Evolutionary conservation across 1,140 invertebrate species (phyloP).

Genomic region (Holcopasites calliopsidis): DNA sequence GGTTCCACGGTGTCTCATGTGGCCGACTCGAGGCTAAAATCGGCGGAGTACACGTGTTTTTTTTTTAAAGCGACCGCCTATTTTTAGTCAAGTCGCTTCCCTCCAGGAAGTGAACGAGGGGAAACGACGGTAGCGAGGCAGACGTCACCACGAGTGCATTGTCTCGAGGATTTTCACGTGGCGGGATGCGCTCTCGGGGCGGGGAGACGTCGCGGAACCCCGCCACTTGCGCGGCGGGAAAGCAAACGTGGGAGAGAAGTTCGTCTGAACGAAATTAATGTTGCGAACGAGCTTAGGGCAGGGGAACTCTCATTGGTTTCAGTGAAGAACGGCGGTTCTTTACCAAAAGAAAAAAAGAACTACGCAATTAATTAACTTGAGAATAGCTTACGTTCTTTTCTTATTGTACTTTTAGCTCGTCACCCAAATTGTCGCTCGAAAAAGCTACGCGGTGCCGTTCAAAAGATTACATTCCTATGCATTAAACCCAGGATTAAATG

Average conservation of each 20-base stretch:
- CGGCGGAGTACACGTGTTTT: constrained; percentile 52
- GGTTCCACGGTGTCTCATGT: constrained; percentile 18
- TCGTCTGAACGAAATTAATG: background rate
- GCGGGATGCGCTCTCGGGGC: background rate
- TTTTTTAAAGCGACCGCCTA: constrained; percentile 56
- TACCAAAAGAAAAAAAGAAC: too few relatives aligned
- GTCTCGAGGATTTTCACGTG: constrained; percentile 51
- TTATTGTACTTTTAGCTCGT: too few relatives aligned
- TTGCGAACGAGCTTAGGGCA: background rate
- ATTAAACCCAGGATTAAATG: too few relatives aligned
- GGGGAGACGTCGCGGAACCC: background rate
- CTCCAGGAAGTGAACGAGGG: constrained; percentile 54
- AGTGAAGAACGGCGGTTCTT: too few relatives aligned
- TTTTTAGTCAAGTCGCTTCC: constrained; percentile 59
- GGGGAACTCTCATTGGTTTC: too few relatives aligned
- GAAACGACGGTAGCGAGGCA: constrained; percentile 12
- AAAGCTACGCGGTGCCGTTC: too few relatives aligned
- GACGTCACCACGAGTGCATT: constrained; percentile 47
- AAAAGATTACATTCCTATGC: too few relatives aligned
- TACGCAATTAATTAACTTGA: too few relatives aligned
- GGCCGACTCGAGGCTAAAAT: constrained; percentile 40
- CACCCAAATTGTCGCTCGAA: too few relatives aligned
- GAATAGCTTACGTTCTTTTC: too few relatives aligned
- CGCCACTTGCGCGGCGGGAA: background rate
- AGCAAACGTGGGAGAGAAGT: background rate